Base-by-base conservation (phyloP, 2,113 vertebrate species). In the Genyomyrus donnyi region DNA sequence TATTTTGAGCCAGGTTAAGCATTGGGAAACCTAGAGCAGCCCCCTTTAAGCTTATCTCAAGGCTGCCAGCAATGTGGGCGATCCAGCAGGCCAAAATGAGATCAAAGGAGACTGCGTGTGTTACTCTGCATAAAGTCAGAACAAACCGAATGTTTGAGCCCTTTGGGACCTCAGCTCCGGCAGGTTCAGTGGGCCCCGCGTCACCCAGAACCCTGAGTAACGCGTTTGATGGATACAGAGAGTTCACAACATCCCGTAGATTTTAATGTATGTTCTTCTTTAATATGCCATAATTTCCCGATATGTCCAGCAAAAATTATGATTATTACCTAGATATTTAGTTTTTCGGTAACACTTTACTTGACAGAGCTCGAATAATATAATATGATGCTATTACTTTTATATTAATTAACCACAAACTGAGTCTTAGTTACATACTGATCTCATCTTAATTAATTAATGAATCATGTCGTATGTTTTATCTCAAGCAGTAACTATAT, bases 61-160 rank as follows among this genome's bases (percentile, higher is more conserved):
- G 90, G 88, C 91, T 90, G 58, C 86, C 74, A 89, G 91, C 91
- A 66, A 52, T 90, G 86, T 80, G 92, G 89, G 89, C 91, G 74
- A 90, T 83, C 74, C 85, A 88, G 91, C 90, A 39, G 89, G 91
- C 92, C 91, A 92, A 91, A 92, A 91, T 91, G 91, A 92, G 92
- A 94, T 94, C 92, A 93, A 91, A 94, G 92, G 87, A 88, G 92
- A 92, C 92, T 92, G 91, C 91, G 91, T 91, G 89, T 92, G 93
- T 92, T 91, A 90, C 90, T 92, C 90, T 92, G 91, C 91, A 91
- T 93, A 92, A 91, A 91, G 91, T 86, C 91, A 90, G 90, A 80
- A 89, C 86, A 91, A 90, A 91, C 91, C 91, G 89, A 91, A 92
- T 87, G 92, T 93, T 93, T 92, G 92, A 90, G 91, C 92, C 92